A percentile compares a stretch with the other conserved stretches of the same genome.
These are phyloP conservation scores for Mormyrus iriodes DNA, from an alignment of 2,113 vertebrate genomes.

Conservation along the genomic window DNA sequence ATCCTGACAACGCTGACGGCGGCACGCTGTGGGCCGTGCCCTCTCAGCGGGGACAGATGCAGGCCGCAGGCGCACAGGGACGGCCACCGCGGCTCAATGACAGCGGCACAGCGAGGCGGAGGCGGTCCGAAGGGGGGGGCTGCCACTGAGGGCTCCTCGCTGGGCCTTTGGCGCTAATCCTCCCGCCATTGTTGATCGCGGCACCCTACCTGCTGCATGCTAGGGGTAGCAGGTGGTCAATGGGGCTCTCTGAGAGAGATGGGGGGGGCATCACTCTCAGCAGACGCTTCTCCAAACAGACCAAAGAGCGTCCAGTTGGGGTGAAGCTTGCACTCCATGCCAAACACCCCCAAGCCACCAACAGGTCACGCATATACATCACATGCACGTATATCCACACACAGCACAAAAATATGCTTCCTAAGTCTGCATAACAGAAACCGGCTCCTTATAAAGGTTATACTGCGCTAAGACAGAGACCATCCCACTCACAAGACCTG, in stretches of 20 bases:
- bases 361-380: neutral
- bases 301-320: conserved; percentile 79
- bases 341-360: neutral
- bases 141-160: conserved; percentile 70
- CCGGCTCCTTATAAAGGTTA: neutral
- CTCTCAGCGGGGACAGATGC: neutral
- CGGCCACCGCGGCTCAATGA: conserved; percentile 62
- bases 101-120: conserved; percentile 55
- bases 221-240: conserved; percentile 81
- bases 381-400: neutral
- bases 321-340: conserved; percentile 63
- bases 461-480: neutral
- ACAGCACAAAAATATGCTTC: neutral
- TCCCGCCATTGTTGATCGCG: conserved; percentile 82
- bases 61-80: neutral
- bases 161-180: conserved; percentile 96
- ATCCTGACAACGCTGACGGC: conserved; percentile 20
- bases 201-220: conserved; percentile 95
- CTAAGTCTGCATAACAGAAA: neutral
- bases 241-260: conserved; percentile 74
- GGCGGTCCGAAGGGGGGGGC: conserved; percentile 76
- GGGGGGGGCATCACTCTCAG: conserved; percentile 69
- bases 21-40: neutral
- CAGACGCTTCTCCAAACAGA: conserved; percentile 81
- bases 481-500: neutral